Base-by-base conservation (phyloP, 1,140 invertebrate species). In the Cyrtorhinus lividipennis region DNA sequence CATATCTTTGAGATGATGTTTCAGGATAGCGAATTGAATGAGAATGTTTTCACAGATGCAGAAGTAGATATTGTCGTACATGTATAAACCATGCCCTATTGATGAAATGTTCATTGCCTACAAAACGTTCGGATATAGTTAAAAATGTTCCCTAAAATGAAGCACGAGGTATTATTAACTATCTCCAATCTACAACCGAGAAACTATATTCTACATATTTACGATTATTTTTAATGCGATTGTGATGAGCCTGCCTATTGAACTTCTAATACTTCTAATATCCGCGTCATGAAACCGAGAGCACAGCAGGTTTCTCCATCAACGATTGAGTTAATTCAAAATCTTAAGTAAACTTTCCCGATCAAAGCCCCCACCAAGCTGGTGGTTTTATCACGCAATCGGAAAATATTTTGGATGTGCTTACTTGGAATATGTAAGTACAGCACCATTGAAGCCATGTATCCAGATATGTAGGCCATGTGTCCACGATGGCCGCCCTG, bases 11-110 rank as follows among this genome's bases (percentile, higher is more conserved):
- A 62, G 62, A 2, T 27, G 23, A 27, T 56, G 25, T 22, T 62
- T 62, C 10, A 62, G 46, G 15, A 62, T 24, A 3, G 24, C 27
- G 12, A 62, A 53, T n/a, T 62, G 62, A 20, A 48, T 27, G 20
- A 62, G 24, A 3, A 62, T 18, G 62, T 23, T 27, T 30, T 62
- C 62, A 18, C 45, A 24, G 15, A 62, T 57, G 20, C 62, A 56
- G 23, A 62, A 62, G 15, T 56, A 62, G n/a, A 62, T n/a, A 27
- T 57, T 62, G 25, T 62, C 62, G 23, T 26, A 62, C 12, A 30
- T 57, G 53, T 62, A 62, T 18, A 62, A 30, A 10, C 24, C 53
- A 20, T 62, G 62, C 0, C 62, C 62, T 22, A 24, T 18, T 22
- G 25, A 18, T 13, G n/a, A 62, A 25, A 62, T 53, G 38, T 62